These are phyloP conservation scores for Agonum fuliginosum DNA, from an alignment of 2,888 invertebrate species.

Conservation along the genomic window DNA sequence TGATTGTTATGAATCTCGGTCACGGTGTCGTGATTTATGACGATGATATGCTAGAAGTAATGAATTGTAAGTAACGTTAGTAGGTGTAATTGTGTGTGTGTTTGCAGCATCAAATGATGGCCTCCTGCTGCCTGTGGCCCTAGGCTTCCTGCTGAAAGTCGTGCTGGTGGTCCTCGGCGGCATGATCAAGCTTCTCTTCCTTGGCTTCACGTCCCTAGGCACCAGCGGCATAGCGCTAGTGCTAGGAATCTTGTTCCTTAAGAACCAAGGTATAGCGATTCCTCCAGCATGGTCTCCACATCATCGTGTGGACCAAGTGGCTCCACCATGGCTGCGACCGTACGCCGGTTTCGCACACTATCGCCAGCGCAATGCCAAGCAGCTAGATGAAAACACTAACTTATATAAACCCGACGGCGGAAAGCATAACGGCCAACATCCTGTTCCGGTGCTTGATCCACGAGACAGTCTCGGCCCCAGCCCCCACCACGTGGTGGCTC, in stretches of 20 bases:
- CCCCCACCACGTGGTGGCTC: slow-evolving; percentile 33
- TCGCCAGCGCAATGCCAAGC: slow-evolving; percentile 41
- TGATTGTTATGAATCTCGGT: not conserved
- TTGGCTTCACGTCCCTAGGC: slow-evolving; percentile 47
- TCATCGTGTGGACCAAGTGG: slow-evolving; percentile 1
- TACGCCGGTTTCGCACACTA: slow-evolving; percentile 7
- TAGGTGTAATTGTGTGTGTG: not conserved
- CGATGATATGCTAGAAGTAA: not conserved
- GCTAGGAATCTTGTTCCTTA: slow-evolving; percentile 37
- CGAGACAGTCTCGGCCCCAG: not conserved
- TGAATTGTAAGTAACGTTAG: not conserved
- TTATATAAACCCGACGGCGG: slow-evolving; percentile 50
- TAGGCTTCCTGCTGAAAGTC: slow-evolving; percentile 53
- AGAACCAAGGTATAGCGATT: slow-evolving; percentile 19
- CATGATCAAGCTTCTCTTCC: slow-evolving; percentile 45
- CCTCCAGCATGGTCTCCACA: slow-evolving; percentile 7
- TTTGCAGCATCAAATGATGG: slow-evolving; percentile 25
- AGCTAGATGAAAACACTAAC: not conserved
- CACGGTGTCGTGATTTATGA: not conserved
- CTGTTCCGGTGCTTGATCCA: slow-evolving; percentile 48
- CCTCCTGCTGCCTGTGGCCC: slow-evolving; percentile 41
- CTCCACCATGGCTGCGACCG: not conserved
- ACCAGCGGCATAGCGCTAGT: slow-evolving; percentile 46
- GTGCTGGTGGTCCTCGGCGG: slow-evolving; percentile 43
- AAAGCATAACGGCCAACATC: slow-evolving; percentile 43